Percentiles rank a stretch among this genome's conserved stretches.
phyloP scores from a whole-genome alignment of 1,140 invertebrate species.

The Leptonema lineaticorne region DNA sequence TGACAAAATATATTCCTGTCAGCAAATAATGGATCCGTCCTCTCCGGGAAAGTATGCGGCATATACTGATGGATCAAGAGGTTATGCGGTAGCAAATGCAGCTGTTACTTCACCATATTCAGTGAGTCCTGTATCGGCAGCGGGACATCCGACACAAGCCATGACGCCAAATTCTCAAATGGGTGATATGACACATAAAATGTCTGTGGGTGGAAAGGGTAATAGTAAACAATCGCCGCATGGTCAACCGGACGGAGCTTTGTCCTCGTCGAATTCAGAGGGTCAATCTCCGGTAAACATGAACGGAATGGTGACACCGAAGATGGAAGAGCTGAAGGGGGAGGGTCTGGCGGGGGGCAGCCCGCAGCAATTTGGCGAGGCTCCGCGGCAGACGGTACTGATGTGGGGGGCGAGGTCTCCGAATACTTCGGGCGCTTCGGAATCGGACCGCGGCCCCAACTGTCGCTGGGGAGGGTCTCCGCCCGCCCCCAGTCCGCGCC shows the following conservation, averaged over 20 bases:
- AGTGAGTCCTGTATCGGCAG: slow-evolving; percentile 55
- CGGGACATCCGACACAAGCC: slow-evolving; percentile 55
- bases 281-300: slow-evolving; percentile 58
- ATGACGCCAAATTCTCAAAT: slow-evolving; percentile 51
- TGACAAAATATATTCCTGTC: slow-evolving; percentile 66
- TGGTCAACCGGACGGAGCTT: slow-evolving; percentile 50
- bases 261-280: slow-evolving; percentile 57
- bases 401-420: slow-evolving; percentile 65
- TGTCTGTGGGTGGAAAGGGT: slow-evolving; percentile 45
- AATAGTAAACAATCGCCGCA: slow-evolving; percentile 57
- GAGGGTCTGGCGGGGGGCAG: slow-evolving; percentile 51
- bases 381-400: slow-evolving; percentile 80
- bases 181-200: slow-evolving; percentile 47
- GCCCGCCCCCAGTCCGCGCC: slow-evolving; percentile 35
- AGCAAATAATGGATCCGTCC: slow-evolving; percentile 56
- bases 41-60: slow-evolving; percentile 49
- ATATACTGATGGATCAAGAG: slow-evolving; percentile 54
- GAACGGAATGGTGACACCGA: slow-evolving; percentile 62
- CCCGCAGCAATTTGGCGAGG: slow-evolving; percentile 58
- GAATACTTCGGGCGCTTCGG: slow-evolving; percentile 43
- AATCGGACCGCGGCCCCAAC: slow-evolving; percentile 22
- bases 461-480: slow-evolving; percentile 43
- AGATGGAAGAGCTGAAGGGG: slow-evolving; percentile 65
- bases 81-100: slow-evolving; percentile 57
- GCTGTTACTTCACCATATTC: slow-evolving; percentile 52